phyloP scores from a whole-genome alignment of 2,113 vertebrate genomes.

The Tragulus kanchil region DNA sequence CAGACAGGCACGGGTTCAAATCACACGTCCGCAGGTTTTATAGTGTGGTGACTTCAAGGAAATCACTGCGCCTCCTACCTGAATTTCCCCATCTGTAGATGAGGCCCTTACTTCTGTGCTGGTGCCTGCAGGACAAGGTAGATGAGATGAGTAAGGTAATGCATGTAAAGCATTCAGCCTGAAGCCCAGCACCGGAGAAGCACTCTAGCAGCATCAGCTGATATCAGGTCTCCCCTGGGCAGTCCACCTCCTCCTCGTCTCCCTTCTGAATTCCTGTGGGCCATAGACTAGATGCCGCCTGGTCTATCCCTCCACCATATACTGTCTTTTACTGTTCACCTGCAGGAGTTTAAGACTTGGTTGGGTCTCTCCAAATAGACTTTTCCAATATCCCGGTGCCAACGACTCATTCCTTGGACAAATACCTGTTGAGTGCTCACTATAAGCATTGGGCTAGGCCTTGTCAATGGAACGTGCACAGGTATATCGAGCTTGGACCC shows the following conservation, averaged over 20 bases:
- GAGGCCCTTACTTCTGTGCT: not conserved
- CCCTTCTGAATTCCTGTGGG: not conserved
- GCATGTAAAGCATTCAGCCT: not conserved
- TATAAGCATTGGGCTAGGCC: not conserved
- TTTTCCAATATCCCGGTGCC: not conserved
- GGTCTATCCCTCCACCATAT: not conserved
- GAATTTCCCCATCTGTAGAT: not conserved
- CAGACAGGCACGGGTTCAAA: not conserved
- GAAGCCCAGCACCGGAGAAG: not conserved
- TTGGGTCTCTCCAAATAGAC: not conserved
- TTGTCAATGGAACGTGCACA: not conserved
- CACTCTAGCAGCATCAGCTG: not conserved
- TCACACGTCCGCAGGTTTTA: not conserved
- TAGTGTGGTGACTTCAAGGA: not conserved
- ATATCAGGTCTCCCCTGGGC: not conserved
- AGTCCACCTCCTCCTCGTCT: not conserved
- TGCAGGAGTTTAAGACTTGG: not conserved
- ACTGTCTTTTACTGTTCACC: not conserved
- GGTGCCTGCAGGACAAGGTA: not conserved
- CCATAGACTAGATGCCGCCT: not conserved
- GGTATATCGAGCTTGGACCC: slow-evolving; percentile 26
- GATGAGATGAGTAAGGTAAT: not conserved
- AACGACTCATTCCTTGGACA: not conserved
- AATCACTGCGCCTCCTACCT: not conserved
- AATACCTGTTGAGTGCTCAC: not conserved